A percentile compares a stretch with the other conserved stretches of the same genome.
These are phyloP conservation scores for Gallinago paraguaiae DNA, from an alignment of 2,113 vertebrate genomes.

Conservation along the genomic window DNA sequence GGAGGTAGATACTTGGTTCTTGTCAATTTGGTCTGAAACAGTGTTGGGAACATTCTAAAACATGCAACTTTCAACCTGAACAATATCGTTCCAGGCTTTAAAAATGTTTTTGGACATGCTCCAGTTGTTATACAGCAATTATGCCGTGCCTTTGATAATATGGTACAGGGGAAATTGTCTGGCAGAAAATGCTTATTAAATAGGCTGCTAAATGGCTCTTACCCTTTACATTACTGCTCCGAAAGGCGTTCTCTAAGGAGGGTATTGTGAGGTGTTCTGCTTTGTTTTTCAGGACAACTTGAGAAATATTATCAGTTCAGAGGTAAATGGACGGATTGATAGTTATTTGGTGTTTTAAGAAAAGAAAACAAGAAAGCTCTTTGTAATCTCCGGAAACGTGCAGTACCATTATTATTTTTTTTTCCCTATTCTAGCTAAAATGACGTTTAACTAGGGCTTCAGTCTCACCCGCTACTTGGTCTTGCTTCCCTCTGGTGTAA, in stretches of 20 bases:
- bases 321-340: background rate
- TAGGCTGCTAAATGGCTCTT: constrained; percentile 2
- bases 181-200: background rate
- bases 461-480: background rate
- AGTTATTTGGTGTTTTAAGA: background rate
- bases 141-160: background rate
- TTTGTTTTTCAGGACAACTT: background rate
- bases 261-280: background rate
- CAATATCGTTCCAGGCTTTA: background rate
- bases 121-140: constrained; percentile 3
- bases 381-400: background rate
- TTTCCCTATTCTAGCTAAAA: background rate
- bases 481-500: background rate
- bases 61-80: background rate
- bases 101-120: background rate
- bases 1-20: constrained; percentile 81
- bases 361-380: background rate
- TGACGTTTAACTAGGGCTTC: background rate
- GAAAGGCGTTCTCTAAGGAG: background rate
- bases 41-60: background rate
- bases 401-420: background rate
- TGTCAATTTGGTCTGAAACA: background rate
- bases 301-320: background rate
- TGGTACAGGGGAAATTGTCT: background rate
- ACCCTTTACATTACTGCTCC: background rate